Conservation (phyloP, 2,797 vertebrate genomes). For the Loris lydekkerianus region DNA sequence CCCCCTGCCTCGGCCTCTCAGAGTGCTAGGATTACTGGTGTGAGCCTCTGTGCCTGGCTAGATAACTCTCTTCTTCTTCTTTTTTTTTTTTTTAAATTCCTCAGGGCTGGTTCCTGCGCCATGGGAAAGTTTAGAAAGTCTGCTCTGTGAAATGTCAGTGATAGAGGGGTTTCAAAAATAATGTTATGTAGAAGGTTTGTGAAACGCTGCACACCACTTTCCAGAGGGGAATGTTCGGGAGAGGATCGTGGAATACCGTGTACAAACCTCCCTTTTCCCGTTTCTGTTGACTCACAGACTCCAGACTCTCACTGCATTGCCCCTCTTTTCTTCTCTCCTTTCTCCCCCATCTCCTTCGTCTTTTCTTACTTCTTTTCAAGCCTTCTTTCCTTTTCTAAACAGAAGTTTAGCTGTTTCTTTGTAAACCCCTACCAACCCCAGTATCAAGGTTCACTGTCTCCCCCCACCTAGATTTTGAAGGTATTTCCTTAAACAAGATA, state of each 20-base stretch:
- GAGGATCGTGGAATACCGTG: neutral
- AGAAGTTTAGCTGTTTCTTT: neutral
- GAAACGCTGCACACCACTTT: neutral
- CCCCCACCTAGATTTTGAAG: neutral
- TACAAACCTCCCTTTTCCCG: neutral
- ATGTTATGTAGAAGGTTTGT: neutral
- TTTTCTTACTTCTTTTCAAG: neutral
- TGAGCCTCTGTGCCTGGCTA: no score
- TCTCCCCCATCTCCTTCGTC: neutral
- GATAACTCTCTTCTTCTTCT: neutral
- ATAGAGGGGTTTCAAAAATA: neutral
- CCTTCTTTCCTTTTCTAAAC: neutral
- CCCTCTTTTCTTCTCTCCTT: neutral
- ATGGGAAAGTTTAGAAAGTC: neutral
- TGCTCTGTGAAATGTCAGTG: neutral
- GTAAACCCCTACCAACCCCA: neutral
- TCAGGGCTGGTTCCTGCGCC: no score
- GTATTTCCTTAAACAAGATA: constrained; percentile 33
- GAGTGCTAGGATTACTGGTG: no score
- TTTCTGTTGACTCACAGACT: neutral
- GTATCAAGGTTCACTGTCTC: neutral
- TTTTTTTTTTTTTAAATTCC: neutral
- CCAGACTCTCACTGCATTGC: neutral
- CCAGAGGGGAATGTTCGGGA: neutral
- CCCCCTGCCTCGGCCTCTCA: no score